Percentiles rank a stretch among this genome's conserved stretches.
Conservation (phyloP, 2,113 vertebrate species). For the Sceloporus tristichus region DNA sequence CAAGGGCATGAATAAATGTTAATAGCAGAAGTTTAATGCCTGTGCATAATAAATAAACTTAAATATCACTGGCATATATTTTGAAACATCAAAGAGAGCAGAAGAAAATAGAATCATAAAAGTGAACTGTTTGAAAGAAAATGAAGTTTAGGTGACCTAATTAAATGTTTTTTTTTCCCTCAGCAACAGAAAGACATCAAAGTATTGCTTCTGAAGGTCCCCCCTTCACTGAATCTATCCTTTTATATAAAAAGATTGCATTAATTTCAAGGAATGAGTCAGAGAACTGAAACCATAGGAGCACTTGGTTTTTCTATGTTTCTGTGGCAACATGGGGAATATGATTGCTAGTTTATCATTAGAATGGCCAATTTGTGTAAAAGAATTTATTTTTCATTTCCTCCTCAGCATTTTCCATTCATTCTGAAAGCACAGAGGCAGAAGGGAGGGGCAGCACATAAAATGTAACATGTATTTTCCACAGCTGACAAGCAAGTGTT, state of each 20-base stretch:
- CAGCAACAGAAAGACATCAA: conserved; percentile 69
- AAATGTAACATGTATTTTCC: conserved; percentile 57
- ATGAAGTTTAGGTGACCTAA: conserved; percentile 72
- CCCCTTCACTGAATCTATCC: conserved; percentile 51
- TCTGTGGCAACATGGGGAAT: conserved; percentile 62
- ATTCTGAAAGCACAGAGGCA: conserved; percentile 47
- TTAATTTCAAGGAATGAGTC: conserved; percentile 71
- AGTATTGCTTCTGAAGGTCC: conserved; percentile 68
- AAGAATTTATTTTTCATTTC: conserved; percentile 69
- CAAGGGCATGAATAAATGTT: conserved; percentile 77
- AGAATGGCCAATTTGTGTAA: conserved; percentile 57
- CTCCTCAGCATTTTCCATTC: conserved; percentile 56
- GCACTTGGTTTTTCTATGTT: conserved; percentile 55
- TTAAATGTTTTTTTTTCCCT: conserved; percentile 64
- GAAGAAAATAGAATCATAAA: conserved; percentile 67
- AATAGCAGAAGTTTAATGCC: conserved; percentile 77
- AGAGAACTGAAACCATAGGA: conserved; percentile 57
- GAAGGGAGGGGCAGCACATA: conserved; percentile 36
- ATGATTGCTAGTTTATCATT: conserved; percentile 67
- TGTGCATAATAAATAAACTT: conserved; percentile 80
- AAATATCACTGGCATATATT: conserved; percentile 73
- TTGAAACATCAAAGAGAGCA: conserved; percentile 75
- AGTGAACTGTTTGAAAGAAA: conserved; percentile 73
- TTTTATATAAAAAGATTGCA: conserved; percentile 70
- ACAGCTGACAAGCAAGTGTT: conserved; percentile 40